These are phyloP conservation scores for Oncorhynchus tshawytscha DNA, from an alignment of 2,113 vertebrate genomes.

Conservation along the genomic window DNA sequence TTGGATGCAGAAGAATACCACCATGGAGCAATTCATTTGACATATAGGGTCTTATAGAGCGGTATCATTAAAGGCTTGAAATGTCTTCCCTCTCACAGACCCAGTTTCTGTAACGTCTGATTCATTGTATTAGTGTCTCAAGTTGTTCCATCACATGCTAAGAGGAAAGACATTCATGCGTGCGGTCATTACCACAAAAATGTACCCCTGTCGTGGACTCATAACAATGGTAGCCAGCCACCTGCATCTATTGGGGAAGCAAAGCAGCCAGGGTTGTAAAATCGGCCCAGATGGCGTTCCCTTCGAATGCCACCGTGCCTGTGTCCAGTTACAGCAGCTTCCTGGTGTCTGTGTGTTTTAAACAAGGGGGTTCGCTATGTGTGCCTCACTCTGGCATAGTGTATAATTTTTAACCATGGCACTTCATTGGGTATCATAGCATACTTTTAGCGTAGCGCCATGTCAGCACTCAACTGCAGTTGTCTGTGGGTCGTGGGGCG, in stretches of 20 bases:
- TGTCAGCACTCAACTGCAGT: not conserved
- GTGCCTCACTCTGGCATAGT: not conserved
- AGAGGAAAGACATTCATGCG: not conserved
- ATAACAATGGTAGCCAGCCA: not conserved
- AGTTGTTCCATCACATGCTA: not conserved
- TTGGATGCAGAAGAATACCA: too few species aligned
- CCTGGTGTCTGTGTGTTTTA: not conserved
- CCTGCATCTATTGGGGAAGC: conserved; percentile 3
- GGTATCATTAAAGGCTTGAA: not conserved
- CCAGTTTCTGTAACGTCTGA: not conserved
- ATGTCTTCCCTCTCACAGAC: not conserved
- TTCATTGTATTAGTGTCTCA: not conserved
- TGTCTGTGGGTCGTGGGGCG: not conserved
- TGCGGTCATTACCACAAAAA: not conserved
- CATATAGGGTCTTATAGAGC: not conserved
- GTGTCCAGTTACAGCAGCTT: not conserved
- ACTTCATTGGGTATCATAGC: not conserved
- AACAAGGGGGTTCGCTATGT: not conserved
- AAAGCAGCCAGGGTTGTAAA: conserved; percentile 1
- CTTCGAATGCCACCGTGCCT: conserved; percentile 2
- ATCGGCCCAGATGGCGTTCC: not conserved
- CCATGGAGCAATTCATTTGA: not conserved
- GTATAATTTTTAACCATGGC: not conserved
- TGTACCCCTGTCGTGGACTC: not conserved
- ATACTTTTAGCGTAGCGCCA: not conserved